Conservation (phyloP, 2,113 vertebrate species). For the Psammodynastes pulverulentus region DNA sequence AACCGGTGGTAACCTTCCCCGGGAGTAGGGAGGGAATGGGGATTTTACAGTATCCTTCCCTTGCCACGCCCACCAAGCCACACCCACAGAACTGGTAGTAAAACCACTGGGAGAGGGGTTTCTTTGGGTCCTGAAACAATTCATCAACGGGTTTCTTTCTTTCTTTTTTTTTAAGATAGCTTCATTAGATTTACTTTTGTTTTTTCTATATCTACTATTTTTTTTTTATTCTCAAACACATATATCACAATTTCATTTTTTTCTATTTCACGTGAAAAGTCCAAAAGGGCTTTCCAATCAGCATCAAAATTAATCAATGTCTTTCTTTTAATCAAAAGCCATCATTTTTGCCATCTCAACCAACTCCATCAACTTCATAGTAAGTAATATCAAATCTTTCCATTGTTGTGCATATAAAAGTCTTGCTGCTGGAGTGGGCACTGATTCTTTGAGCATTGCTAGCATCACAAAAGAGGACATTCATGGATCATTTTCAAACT, state of each 20-base stretch:
- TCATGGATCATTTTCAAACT: neutral
- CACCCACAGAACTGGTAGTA: too few species aligned
- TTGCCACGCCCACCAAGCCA: too few species aligned
- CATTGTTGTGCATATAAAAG: neutral
- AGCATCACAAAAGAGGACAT: neutral
- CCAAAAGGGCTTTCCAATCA: neutral
- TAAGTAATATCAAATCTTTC: neutral
- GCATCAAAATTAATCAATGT: neutral
- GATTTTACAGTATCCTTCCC: too few species aligned
- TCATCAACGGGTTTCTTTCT: neutral
- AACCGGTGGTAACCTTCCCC: too few species aligned
- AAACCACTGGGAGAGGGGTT: neutral
- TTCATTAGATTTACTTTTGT: neutral
- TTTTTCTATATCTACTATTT: neutral
- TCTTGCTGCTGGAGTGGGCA: neutral
- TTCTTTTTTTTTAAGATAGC: neutral
- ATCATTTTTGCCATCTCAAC: neutral
- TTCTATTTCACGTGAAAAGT: neutral
- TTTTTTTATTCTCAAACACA: neutral
- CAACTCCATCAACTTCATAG: neutral
- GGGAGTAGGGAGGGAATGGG: too few species aligned
- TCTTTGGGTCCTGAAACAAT: neutral
- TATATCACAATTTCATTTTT: neutral
- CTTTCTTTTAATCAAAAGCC: neutral
- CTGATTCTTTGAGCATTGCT: neutral